Evolutionary conservation across 2,113 vertebrate genomes (phyloP), one percentile per base, ranked within the genome.

Genomic region (Pelecanus crispus): DNA sequence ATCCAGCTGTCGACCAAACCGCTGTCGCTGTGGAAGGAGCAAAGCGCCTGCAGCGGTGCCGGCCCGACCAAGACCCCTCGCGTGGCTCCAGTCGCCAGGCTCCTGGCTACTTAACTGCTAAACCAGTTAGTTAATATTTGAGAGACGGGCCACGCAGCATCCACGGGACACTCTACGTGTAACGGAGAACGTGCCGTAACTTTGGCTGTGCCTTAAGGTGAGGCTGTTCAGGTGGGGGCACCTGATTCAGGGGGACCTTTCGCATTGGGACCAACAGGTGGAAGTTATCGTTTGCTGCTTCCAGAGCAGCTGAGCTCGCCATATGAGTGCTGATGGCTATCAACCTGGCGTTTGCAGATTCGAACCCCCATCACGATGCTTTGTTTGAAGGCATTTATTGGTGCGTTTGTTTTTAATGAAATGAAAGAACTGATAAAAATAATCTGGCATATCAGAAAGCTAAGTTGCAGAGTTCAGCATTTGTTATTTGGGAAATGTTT

Each of bases 141-240:
- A 62, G 42, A 56, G 36, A 2, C 19, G n/a, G 53, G 32, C 25
- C 40, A 8, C 3, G 47, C 20, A 17, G 2, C 20, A 7, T 34
- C 45, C n/a, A 13, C 17, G 15, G 58, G 73, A n/a, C 58, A 36
- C 1, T 3, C 25, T 67, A 2, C 11, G 0, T 9, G 8, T 49
- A 8, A 13, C 6, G 4, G n/a, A 31, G 59, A 55, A 38, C 11
- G 0, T 38, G 44, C 50, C 7, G 2, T 45, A 38, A 7, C 34
- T 62, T 56, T 38, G 36, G 28, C 44, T 19, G 1, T 13, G 42
- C 24, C 62, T 55, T 62, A 13, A 18, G 9, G 32, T 16, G 32
- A 49, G 26, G 22, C 59, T 84, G 0, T n/a, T 65, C 11, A 6
- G 32, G 18, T 36, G n/a, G n/a, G n/a, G n/a, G n/a, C n/a, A n/a